Evolutionary conservation across 2,113 vertebrate genomes (phyloP), one percentile per base, ranked within the genome.

Genomic region (Cinclus mexicanus): DNA sequence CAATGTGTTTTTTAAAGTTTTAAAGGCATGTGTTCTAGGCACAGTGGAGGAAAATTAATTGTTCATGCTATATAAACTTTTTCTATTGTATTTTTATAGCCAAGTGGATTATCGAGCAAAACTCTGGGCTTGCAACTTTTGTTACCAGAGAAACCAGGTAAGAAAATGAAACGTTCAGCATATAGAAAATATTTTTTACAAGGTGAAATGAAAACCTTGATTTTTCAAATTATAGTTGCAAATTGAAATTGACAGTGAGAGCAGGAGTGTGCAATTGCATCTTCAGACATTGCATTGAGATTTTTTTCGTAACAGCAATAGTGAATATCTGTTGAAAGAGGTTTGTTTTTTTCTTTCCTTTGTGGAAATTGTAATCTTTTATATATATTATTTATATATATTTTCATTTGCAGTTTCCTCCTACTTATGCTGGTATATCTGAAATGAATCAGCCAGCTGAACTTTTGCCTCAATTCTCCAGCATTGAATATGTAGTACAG

Each of bases 81-180:
- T 94, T 46, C 92, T 85, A 13, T 26, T 93, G 90, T 94, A 76
- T 81, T 97, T 95, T 97, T 97, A 64, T 91, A 99, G 99, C 93
- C 99, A 99, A 94, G 99, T 99, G 98, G 99, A 99, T 98, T 99
- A 99, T 97, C 98, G 99, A 97, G 99, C 99, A 94, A 99, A 99
- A 97, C 98, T 99, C 35, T 99, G 99, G 99, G 99, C 99, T 91
- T 99, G 99, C 97, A 99, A 99, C 97, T 99, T 99, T 94, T 99
- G 99, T 97, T 99, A 99, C 96, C 99, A 99, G 96, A 98, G 99
- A 97, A 99, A 99, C 97, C 99, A 99, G 99, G 99, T 99, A 98
- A 98, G 97, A 94, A 94, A 87, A 55, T 16, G 5, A 57, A 90
- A n/a, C 3, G 18, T 68, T 90, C 22, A 56, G 9, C 31, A 7